Conservation (phyloP, 2,888 invertebrate genomes). For the Leptogaster cylindrica region DNA sequence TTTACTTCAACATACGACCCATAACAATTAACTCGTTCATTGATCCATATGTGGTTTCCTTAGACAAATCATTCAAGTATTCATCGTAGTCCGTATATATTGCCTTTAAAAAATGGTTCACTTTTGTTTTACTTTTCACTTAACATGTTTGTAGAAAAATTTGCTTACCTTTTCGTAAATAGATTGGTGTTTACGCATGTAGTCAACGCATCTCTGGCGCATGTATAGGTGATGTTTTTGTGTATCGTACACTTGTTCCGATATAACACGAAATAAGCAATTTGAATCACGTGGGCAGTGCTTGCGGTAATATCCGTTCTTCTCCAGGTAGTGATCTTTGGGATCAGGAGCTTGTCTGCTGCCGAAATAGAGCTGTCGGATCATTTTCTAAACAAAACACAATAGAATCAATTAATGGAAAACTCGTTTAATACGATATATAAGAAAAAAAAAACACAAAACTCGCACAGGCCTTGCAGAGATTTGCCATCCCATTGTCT, state of each 20-base stretch:
- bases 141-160: conserved; percentile 43
- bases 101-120: conserved; percentile 61
- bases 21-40: conserved; percentile 74
- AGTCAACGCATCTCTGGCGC: conserved; percentile 75
- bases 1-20: conserved; percentile 72
- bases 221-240: conserved; percentile 78
- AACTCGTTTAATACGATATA: no score
- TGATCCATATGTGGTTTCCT: conserved; percentile 73
- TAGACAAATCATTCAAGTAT: conserved; percentile 73
- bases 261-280: conserved; percentile 85
- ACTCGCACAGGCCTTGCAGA: no score
- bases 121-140: conserved; percentile 13
- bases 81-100: conserved; percentile 69
- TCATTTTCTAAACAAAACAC: conserved; percentile 34
- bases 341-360: conserved; percentile 62
- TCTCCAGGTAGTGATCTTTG: conserved; percentile 78
- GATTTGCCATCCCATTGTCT: no score
- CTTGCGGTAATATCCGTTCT: conserved; percentile 83
- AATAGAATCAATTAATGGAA: no score
- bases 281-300: conserved; percentile 87
- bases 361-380: conserved; percentile 60
- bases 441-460: no score
- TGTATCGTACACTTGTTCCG: conserved; percentile 77
- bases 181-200: conserved; percentile 70
- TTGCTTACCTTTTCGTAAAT: conserved; percentile 69